Evolutionary conservation across 2,888 invertebrate genomes (phyloP).

Genomic region (Apoderus coryli): DNA sequence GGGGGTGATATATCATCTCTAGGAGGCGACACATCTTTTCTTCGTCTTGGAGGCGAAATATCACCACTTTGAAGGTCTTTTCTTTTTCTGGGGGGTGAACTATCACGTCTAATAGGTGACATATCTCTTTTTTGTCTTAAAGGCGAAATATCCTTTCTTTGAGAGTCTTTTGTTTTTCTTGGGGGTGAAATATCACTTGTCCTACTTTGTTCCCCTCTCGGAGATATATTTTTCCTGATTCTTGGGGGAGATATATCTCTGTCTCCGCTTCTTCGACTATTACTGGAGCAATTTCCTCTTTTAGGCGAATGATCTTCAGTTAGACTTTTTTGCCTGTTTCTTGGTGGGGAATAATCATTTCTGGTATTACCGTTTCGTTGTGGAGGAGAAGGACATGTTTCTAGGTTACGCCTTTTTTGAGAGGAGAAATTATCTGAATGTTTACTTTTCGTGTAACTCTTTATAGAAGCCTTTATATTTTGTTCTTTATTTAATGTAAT

Average conservation of each 20-base stretch:
- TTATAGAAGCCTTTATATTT: slow-evolving; percentile 10
- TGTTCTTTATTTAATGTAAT: slow-evolving; percentile 11
- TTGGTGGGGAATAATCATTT: slow-evolving; percentile 32
- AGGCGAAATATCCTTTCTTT: slow-evolving; percentile 1
- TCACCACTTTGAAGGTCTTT: slow-evolving; percentile 14
- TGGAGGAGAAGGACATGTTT: neutral
- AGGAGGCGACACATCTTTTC: too few species aligned
- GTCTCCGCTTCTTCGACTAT: slow-evolving; percentile 10
- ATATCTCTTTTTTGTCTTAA: slow-evolving; percentile 2
- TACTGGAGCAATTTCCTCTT: slow-evolving; percentile 15
- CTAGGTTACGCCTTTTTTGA: too few species aligned
- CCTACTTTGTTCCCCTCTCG: too few species aligned
- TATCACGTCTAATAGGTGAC: neutral
- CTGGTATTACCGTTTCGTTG: slow-evolving; percentile 4
- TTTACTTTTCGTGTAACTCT: slow-evolving; percentile 2
- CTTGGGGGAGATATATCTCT: slow-evolving; percentile 24
- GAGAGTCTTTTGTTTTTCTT: slow-evolving; percentile 4
- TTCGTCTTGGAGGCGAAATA: slow-evolving; percentile 23
- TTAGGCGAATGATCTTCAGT: slow-evolving; percentile 16
- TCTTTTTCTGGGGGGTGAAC: slow-evolving; percentile 5
- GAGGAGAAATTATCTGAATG: neutral
- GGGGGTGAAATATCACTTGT: slow-evolving; percentile 16
- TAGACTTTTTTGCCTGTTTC: slow-evolving; percentile 13
- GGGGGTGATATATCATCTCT: slow-evolving; percentile 16
- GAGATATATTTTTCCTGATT: too few species aligned